A percentile compares a stretch with the other conserved stretches of the same genome.
Conservation (phyloP, 2,113 vertebrate genomes). For the Pithys albifrons region DNA sequence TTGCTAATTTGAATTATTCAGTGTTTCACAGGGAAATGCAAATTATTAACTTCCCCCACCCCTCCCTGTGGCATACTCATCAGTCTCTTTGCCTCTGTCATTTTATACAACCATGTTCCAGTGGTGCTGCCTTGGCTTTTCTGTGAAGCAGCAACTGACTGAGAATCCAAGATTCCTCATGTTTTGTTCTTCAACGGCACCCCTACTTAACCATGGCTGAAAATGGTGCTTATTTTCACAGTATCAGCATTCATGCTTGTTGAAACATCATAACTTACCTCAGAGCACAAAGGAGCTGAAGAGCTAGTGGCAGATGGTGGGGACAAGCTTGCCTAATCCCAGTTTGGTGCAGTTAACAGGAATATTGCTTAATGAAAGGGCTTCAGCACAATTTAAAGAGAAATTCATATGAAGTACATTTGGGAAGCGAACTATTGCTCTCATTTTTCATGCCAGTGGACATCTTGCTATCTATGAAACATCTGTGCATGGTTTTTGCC, state of each 20-base stretch:
- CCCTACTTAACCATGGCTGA: background rate
- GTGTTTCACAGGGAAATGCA: background rate
- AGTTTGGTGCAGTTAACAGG: background rate
- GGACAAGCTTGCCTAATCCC: background rate
- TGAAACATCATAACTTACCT: background rate
- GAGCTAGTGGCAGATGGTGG: background rate
- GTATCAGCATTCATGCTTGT: background rate
- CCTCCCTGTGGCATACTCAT: background rate
- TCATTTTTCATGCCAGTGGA: background rate
- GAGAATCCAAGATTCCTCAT: background rate
- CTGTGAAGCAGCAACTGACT: background rate
- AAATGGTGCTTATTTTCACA: fast-evolving
- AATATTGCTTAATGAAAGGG: background rate
- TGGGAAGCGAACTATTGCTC: background rate
- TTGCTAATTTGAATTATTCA: background rate
- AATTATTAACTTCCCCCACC: background rate
- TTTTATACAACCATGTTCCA: background rate
- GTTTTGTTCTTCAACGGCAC: background rate
- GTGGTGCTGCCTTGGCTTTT: fast-evolving
- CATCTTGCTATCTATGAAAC: background rate
- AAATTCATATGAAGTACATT: background rate
- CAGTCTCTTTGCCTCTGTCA: background rate
- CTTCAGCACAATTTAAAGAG: background rate
- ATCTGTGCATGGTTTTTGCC: background rate
- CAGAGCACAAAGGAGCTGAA: background rate